A percentile compares a stretch with the other conserved stretches of the same genome.
These are phyloP conservation scores for Nannospalax galili DNA, from an alignment of 2,113 vertebrate species.

Conservation along the genomic window DNA sequence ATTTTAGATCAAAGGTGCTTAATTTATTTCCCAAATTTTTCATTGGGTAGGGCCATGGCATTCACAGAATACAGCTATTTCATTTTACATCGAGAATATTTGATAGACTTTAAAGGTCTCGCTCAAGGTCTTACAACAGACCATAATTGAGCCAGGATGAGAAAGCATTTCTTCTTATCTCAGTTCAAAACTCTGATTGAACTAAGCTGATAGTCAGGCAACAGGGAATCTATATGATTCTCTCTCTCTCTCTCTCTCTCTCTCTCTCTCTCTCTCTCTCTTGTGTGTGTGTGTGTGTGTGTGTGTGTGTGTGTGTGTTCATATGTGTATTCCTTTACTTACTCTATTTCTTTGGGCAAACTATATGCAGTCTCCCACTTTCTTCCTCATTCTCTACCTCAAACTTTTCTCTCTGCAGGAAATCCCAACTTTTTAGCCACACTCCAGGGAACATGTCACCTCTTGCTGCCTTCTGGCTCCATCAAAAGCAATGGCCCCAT, in stretches of 20 bases:
- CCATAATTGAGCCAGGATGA: background rate
- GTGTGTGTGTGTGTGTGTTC: background rate
- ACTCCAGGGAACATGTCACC: background rate
- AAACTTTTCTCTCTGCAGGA: background rate
- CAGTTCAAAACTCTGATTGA: background rate
- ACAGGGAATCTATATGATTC: background rate
- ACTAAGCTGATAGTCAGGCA: background rate
- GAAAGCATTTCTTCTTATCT: constrained; percentile 8
- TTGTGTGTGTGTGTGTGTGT: background rate
- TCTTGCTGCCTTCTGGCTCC: background rate
- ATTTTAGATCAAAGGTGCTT: constrained; percentile 13
- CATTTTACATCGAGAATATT: constrained; percentile 48
- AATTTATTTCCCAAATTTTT: background rate
- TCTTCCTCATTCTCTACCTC: background rate
- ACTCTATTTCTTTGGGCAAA: background rate
- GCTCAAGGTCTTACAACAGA: background rate
- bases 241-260: background rate
- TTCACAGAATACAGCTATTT: background rate
- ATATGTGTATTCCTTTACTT: background rate
- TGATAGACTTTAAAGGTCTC: background rate
- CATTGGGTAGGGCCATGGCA: background rate
- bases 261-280: background rate
- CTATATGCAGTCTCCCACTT: background rate
- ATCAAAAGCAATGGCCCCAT: accelerated
- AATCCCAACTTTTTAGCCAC: background rate